These are phyloP conservation scores for Sarcophaga subvicina DNA, from an alignment of 2,888 invertebrate genomes.

Conservation along the genomic window DNA sequence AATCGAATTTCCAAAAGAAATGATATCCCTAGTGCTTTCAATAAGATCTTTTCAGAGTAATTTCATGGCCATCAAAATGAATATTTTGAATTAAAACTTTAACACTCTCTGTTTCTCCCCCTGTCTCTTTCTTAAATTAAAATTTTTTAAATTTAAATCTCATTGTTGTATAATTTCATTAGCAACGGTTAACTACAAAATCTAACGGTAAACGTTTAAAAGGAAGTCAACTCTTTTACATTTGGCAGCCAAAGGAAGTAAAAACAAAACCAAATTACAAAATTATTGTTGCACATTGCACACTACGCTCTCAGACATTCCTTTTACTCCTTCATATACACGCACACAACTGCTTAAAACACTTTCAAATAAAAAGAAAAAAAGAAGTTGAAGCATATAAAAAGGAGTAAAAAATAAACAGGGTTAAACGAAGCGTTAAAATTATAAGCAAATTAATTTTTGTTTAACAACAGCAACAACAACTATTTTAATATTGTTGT, in stretches of 20 bases:
- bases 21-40: no score
- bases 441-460: slow-evolving; percentile 82
- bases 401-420: slow-evolving; percentile 67
- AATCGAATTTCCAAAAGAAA: no score
- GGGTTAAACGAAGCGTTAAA: slow-evolving; percentile 82
- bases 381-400: no score
- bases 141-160: not conserved
- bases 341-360: not conserved
- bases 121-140: no score
- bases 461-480: slow-evolving; percentile 67
- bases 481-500: not conserved
- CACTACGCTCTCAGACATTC: not conserved
- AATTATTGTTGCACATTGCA: slow-evolving; percentile 8
- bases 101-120: no score
- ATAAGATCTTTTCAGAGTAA: no score
- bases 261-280: slow-evolving; percentile 16
- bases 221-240: slow-evolving; percentile 49
- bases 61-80: no score
- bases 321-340: not conserved
- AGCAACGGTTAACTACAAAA: slow-evolving; percentile 60
- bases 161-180: slow-evolving; percentile 61
- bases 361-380: slow-evolving; percentile 66
- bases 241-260: slow-evolving; percentile 30
- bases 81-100: no score
- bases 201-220: slow-evolving; percentile 24